Evolutionary conservation across 1,140 invertebrate species (phyloP), one percentile per base, ranked within the genome.

Genomic region (Scaptodrosophila lebanonensis): DNA sequence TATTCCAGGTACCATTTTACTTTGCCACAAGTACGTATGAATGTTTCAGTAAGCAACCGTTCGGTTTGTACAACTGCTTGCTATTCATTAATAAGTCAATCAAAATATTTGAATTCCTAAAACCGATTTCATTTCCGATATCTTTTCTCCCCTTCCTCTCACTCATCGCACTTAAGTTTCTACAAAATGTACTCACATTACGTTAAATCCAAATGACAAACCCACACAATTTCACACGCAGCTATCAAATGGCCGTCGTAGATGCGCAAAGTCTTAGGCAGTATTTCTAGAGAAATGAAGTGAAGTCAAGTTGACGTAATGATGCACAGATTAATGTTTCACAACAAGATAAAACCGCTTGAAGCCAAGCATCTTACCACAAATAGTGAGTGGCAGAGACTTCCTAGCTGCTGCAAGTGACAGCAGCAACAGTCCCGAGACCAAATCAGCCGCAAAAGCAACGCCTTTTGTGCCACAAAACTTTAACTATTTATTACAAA

Each of bases 401-500:
- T 51, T 47, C 53, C 49, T 33, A 54, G 40, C 50, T 63, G 45
- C 45, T 57, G 60, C 52, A 35, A 44, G 38, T 44, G 39, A 39
- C 25, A 50, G 52, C 6, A n/a, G 11, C 4, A 20, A 50, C 20
- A 3, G 9, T 22, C 29, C 25, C 1, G 49, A 47, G 57, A 52
- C 40, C 66, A 66, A 66, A 54, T 66, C 66, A 59, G 62, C 57
- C 66, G 44, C 62, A 66, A 45, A 48, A 58, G 63, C 57, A 67
- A 76, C 61, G 71, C 70, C 70, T 73, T 73, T 65, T 75, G 70
- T 65, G 70, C 48, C 71, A 71, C 60, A 43, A 67, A 79, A 77
- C 75, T 73, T 79, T 49, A 82, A 79, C 68, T 82, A 79, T 82
- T 79, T 79, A 73, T 82, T 69, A 82, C 45, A 53, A 64, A 36